Base-by-base conservation (phyloP, 2,113 vertebrate genomes). In the Plotosus lineatus region DNA sequence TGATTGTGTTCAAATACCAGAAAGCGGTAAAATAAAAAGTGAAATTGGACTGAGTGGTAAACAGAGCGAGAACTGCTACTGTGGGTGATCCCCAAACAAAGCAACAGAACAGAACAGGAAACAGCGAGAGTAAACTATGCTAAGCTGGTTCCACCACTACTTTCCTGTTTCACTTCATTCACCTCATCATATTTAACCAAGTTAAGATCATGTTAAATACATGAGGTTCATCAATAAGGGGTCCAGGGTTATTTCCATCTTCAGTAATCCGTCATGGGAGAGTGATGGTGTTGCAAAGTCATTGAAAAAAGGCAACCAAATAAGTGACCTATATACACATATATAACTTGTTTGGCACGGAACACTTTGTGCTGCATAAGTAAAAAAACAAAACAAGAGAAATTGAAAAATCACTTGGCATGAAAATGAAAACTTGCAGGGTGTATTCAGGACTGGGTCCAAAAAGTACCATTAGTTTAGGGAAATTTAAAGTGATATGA, bases 401-500 rank as follows among this genome's bases (percentile, higher is more conserved):
- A 6, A 31, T n/a, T n/a, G 31, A 21, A 48, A 19, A 21, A 17
- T 46, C 14, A 71, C n/a, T 28, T 1, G 23, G 42, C 14, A 31
- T 46, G n/a, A 17, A 71, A 31, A 72, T 10, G 8, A 72, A 17
- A 9, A 72, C 2, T 33, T 19, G 6, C 0, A 12, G n/a, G 28
- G 33, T 33, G 12, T 50, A 19, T 72, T 5, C 15, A 17, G 8
- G 69, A 31, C 69, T 50, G 69, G 3, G 44, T 0, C 9, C 4
- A 68, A 63, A 69, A 71, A 71, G 69, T 51, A 71, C 66, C 21
- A 26, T 31, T 17, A 46, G 6, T 71, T 17, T 73, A 46, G 17
- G 28, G 19, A 73, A 72, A 1, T 3, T 48, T 48, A 48, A 31
- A 26, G 21, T 38, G 28, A 3, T 44, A 15, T 31, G n/a, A n/a